Evolutionary conservation across 2,113 vertebrate genomes (phyloP).

Genomic region (Hypocryptadius cinnamomeus): DNA sequence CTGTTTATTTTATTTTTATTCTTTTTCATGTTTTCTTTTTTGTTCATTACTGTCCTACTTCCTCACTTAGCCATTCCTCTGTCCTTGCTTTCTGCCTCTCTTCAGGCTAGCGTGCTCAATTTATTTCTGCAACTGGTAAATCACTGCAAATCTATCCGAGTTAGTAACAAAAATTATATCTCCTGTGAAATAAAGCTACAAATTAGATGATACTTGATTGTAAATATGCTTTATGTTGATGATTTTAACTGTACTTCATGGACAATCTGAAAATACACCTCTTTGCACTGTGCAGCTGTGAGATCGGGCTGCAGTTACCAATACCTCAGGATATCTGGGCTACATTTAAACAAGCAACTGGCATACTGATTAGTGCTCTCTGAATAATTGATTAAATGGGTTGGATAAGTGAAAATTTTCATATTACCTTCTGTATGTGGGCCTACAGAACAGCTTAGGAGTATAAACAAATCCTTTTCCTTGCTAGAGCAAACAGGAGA

Average conservation of each 20-base stretch:
- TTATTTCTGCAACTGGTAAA: conserved; percentile 65
- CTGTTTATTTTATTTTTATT: neutral
- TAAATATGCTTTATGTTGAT: neutral
- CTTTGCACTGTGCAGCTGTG: neutral
- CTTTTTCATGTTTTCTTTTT: neutral
- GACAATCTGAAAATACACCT: neutral
- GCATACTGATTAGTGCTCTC: neutral
- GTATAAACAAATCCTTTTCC: conserved; percentile 63
- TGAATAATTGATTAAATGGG: neutral
- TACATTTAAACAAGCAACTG: neutral
- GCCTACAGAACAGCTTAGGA: neutral
- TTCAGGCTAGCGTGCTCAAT: conserved; percentile 17
- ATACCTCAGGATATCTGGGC: neutral
- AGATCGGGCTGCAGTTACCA: conserved; percentile 17
- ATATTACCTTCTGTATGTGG: neutral
- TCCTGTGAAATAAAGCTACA: conserved; percentile 7
- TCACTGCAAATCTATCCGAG: neutral
- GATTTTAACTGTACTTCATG: neutral
- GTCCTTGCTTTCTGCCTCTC: conserved; percentile 39
- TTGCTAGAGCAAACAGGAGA: conserved; percentile 69
- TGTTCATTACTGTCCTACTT: neutral
- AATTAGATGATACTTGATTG: neutral
- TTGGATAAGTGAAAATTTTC: conserved; percentile 5
- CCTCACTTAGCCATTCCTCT: conserved; percentile 9
- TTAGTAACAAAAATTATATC: conserved; percentile 15